phyloP scores from a whole-genome alignment of 2,113 vertebrate species.

The Sylvietta virens region DNA sequence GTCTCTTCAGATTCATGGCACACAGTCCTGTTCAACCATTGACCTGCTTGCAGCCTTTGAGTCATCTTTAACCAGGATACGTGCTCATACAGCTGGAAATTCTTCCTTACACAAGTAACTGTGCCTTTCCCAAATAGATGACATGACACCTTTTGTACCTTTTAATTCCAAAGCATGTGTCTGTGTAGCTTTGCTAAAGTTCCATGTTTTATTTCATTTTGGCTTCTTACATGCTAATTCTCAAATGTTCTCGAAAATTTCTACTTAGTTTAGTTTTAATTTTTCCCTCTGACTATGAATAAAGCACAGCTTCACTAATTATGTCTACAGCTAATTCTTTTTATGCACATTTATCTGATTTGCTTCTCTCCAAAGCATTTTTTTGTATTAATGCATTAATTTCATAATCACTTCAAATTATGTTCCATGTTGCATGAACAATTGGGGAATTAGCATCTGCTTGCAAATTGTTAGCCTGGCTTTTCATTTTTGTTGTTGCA shows the following conservation, averaged over 20 bases:
- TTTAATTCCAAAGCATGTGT: background rate
- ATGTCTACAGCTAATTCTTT: constrained; percentile 34
- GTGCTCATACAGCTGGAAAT: background rate
- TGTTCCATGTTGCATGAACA: constrained; percentile 46
- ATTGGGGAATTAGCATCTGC: constrained; percentile 53
- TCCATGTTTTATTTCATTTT: background rate
- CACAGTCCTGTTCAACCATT: background rate
- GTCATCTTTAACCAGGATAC: background rate
- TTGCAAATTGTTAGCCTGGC: constrained; percentile 27
- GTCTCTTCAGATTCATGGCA: background rate
- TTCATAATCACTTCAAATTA: constrained; percentile 55
- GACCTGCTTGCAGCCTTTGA: background rate
- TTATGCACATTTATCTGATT: constrained; percentile 45
- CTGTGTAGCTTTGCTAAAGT: background rate
- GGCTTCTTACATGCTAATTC: background rate
- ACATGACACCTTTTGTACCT: background rate
- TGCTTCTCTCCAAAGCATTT: constrained; percentile 39
- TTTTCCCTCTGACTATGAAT: constrained; percentile 19
- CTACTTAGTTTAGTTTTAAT: background rate
- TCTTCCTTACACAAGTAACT: background rate
- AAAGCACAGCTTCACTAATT: constrained; percentile 7
- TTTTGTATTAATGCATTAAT: constrained; percentile 51
- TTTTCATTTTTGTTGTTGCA: constrained; percentile 37
- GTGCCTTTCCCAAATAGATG: background rate
- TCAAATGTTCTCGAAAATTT: background rate